Base-by-base conservation (phyloP, 2,888 invertebrate species). In the Rhagophthalmus giganteus region DNA sequence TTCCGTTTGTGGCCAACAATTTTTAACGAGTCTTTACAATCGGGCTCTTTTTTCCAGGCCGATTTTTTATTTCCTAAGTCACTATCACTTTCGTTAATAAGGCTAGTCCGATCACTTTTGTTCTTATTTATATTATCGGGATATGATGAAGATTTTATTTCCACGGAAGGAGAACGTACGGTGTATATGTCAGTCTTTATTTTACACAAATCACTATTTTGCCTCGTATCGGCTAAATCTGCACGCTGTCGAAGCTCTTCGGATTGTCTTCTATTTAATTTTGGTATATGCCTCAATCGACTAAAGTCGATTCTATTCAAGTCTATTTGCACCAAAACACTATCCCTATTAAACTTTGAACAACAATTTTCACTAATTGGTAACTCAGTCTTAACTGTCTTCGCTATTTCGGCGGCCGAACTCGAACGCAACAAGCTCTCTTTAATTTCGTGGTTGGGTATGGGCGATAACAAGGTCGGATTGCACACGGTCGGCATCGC, bases 221-320 rank as follows among this genome's bases (percentile, higher is more conserved):
- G 78, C 78, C 78, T 78, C 1, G 78, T 79, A 60, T 78, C 75
- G 0, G 78, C 68, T 40, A 78, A 63, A 57, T 78, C 78, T 24
- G 76, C 74, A 66, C 77, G 67, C 66, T 79, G 71, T 70, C 70
- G 79, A 54, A 71, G 76, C 74, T 78, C 77, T 52, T 77, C 76
- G 6, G 77, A 77, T 35, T 72, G 67, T 40, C 55, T 60, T 53
- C 60, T 63, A 24, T 45, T 54, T 16, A 67, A 61, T 53, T 73
- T 74, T 24, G 75, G 70, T 40, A 74, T 55, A 37, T 70, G 67
- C 5, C 70, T 64, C 41, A 79, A 58, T 54, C 71, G 69, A 52
- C 61, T 71, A 9, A 79, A 64, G 46, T 79, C 77, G 30, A 82
- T 67, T 26, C 71, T 72, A 56, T 75, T 76, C 42, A 68, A 48